Conservation (phyloP, 2,797 vertebrate species). For the Chaetodon trifasciatus region DNA sequence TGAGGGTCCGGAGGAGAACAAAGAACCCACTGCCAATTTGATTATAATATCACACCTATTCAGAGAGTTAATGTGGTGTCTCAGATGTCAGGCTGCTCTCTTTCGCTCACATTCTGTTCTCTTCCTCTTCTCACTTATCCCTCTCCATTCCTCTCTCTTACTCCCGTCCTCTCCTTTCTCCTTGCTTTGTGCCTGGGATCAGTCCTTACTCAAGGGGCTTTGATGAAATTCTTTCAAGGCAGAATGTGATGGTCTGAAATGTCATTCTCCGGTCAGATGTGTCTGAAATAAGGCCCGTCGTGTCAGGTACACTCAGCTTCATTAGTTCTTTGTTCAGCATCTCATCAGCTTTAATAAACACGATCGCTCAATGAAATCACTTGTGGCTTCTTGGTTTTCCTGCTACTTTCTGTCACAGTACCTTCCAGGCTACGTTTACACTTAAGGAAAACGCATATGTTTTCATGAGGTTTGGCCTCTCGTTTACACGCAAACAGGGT, state of each 20-base stretch:
- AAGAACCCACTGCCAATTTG: conserved; percentile 66
- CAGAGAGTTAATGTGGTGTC: conserved; percentile 66
- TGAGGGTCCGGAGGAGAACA: conserved; percentile 71
- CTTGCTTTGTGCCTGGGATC: conserved; percentile 55
- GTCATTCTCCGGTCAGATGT: conserved; percentile 61
- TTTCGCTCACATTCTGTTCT: conserved; percentile 35
- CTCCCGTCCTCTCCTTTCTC: conserved; percentile 36
- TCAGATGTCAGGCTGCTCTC: conserved; percentile 60
- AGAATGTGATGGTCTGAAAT: conserved; percentile 60
- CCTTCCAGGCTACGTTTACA: too few relatives aligned
- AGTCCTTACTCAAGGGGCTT: conserved; percentile 55
- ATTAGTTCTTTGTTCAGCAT: conserved; percentile 64
- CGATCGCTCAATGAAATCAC: conserved; percentile 35
- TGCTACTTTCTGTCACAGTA: neutral
- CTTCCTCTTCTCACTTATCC: conserved; percentile 28
- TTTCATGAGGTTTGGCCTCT: too few relatives aligned
- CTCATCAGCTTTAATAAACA: conserved; percentile 39
- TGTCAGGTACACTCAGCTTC: conserved; percentile 45
- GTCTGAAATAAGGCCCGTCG: conserved; percentile 57
- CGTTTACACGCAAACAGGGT: too few relatives aligned
- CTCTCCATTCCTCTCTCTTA: neutral
- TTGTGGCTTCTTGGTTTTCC: conserved; percentile 33
- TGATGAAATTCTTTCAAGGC: conserved; percentile 69
- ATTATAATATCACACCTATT: conserved; percentile 78
- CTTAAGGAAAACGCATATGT: too few relatives aligned